Conservation (phyloP, 2,113 vertebrate species). For the Galemys pyrenaicus region DNA sequence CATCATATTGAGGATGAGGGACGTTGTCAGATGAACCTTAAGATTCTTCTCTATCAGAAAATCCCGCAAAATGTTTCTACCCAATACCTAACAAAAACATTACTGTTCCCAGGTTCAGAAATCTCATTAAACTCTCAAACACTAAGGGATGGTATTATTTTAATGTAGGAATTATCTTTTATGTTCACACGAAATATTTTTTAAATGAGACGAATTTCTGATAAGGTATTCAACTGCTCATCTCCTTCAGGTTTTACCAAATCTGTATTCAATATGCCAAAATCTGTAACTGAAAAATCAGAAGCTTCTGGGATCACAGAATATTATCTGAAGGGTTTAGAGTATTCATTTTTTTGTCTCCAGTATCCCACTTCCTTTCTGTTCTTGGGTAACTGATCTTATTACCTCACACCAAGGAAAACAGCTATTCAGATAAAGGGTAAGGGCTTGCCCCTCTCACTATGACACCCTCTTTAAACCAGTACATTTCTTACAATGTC, state of each 20-base stretch:
- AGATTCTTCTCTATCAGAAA: background rate
- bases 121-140: background rate
- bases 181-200: background rate
- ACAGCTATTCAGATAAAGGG: background rate
- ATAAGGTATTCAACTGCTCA: background rate
- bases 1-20: background rate
- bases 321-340: background rate
- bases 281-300: slow-evolving; percentile 40
- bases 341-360: background rate
- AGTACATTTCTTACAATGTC: background rate
- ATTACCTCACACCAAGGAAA: slow-evolving; percentile 13
- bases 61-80: background rate
- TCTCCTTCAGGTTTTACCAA: background rate
- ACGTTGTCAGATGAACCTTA: background rate
- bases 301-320: background rate
- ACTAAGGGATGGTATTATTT: background rate
- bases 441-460: background rate
- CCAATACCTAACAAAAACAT: slow-evolving; percentile 1
- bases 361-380: background rate
- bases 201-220: background rate
- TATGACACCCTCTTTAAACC: background rate
- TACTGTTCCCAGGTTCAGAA: background rate
- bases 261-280: background rate
- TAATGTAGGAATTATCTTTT: slow-evolving; percentile 15
- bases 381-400: slow-evolving; percentile 24